Percentiles rank a stretch among this genome's conserved stretches.
These are phyloP conservation scores for Stictonetta naevosa DNA, from an alignment of 2,113 vertebrate species.

Conservation along the genomic window DNA sequence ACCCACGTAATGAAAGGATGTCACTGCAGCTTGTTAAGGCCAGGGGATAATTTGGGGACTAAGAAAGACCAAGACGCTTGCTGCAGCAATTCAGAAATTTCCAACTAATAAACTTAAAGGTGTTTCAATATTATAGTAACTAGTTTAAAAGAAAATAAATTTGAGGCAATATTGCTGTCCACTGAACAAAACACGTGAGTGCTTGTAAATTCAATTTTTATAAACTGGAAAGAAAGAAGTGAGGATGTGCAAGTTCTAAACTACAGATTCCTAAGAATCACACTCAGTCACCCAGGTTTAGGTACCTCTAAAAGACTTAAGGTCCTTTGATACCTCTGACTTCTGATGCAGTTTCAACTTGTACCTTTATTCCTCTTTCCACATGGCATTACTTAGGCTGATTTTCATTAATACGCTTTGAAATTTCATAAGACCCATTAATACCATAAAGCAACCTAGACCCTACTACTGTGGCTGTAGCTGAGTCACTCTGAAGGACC, in stretches of 20 bases:
- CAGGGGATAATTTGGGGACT: not conserved
- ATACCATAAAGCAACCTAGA: not conserved
- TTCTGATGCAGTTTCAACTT: not conserved
- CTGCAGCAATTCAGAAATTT: not conserved
- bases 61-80: not conserved
- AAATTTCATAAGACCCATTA: not conserved
- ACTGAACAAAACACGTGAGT: not conserved
- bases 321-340: not conserved
- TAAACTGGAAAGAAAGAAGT: not conserved
- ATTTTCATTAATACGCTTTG: constrained; percentile 8
- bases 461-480: not conserved
- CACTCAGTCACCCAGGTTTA: not conserved
- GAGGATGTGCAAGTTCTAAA: not conserved
- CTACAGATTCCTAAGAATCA: not conserved
- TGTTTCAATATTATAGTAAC: not conserved
- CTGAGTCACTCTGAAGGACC: not conserved
- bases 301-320: not conserved
- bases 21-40: not conserved
- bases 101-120: not conserved
- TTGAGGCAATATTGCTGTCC: not conserved
- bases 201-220: not conserved
- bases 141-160: not conserved
- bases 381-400: not conserved
- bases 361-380: not conserved
- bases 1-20: fast-evolving